Base-by-base conservation (phyloP, 1,140 invertebrate species). In the Drosophila lacteicornis region DNA sequence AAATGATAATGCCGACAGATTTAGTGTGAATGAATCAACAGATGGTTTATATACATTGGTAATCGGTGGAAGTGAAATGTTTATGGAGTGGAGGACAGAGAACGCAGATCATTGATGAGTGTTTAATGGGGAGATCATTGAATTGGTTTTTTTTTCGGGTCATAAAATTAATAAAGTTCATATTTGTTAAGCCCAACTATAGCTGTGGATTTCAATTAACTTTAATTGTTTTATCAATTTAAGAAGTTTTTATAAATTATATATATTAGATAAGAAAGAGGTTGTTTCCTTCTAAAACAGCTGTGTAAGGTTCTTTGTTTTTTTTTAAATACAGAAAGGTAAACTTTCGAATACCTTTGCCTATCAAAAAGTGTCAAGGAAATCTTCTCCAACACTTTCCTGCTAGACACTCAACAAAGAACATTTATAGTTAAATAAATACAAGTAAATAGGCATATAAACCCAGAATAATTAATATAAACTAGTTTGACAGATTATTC, bases 21-120 rank as follows among this genome's bases (percentile, higher is more conserved):
- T 75, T 86, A 57, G 27, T 36, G 27, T 50, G 45, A 56, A 68
- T 36, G 19, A 36, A 70, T 60, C 75, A 78, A 78, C 75, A 78
- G 65, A 78, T 78, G 75, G 49, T 68, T 50, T 40, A 45, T 25
- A 50, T 61, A 30, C 22, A 25, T 25, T 25, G 47, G 60, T 56
- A 36, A 68, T 60, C 12, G 38, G 9, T 17, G 38, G 9, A 25
- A 49, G 19, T 45, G 65, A 53, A 56, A 77, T 59, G 51, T 77
- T 69, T 67, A 76, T 36, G 43, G 25, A 33, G 42, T 22, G 19
- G 22, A 42, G 22, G 66, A 6, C 25, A 25, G 11, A 47, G 17
- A 60, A 57, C 27, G 17, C 33, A 7, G 25, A 68, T 40, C 42
- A 11, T 36, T 38, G 62, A 68, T 77, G 75, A 67, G 47, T 6